These are phyloP conservation scores for Promerops cafer DNA, from an alignment of 2,113 vertebrate species.

Conservation along the genomic window DNA sequence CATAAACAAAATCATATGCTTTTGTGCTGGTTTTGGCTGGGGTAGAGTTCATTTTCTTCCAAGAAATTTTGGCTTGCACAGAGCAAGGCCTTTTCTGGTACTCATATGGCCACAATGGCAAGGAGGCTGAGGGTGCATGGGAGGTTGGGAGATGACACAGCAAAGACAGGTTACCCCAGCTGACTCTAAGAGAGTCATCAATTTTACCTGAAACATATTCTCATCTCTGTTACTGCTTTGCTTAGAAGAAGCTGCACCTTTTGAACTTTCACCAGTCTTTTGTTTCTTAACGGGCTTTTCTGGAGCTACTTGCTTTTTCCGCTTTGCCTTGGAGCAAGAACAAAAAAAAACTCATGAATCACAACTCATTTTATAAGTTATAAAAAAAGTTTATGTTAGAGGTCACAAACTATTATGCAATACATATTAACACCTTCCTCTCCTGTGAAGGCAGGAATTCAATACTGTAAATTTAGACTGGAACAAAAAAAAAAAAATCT, in stretches of 20 bases:
- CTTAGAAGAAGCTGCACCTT: slow-evolving; percentile 83
- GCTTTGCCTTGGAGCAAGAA: neutral
- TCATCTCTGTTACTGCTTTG: slow-evolving; percentile 80
- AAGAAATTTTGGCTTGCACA: neutral
- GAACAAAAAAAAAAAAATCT: neutral
- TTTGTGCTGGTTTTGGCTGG: neutral
- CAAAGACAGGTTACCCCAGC: neutral
- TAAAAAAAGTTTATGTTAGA: neutral
- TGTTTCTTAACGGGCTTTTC: neutral
- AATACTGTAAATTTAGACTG: neutral
- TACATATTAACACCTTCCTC: neutral
- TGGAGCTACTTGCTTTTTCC: neutral
- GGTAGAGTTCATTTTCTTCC: neutral
- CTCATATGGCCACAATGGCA: neutral
- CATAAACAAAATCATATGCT: neutral
- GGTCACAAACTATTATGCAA: neutral
- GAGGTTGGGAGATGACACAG: neutral
- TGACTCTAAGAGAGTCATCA: neutral
- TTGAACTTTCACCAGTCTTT: slow-evolving; percentile 90
- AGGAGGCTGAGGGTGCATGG: neutral
- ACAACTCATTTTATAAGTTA: neutral
- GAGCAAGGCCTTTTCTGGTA: neutral
- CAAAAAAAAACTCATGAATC: neutral
- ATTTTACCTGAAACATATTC: slow-evolving; percentile 93
- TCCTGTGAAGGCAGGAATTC: neutral